Conservation (phyloP, 2,888 invertebrate genomes). For the Limnephilus auricula region DNA sequence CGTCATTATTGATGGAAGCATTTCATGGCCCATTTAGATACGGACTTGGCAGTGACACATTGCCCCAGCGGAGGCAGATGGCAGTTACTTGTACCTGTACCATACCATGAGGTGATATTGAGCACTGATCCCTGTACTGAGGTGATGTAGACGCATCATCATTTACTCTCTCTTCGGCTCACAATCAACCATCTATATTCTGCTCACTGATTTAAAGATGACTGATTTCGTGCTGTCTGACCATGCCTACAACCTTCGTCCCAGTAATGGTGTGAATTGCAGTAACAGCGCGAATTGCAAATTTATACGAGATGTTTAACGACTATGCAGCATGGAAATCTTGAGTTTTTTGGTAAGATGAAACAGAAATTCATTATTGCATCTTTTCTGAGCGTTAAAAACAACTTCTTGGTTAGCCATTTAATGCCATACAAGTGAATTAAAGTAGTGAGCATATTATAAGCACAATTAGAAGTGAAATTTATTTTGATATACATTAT, state of each 20-base stretch:
- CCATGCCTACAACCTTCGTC: not conserved
- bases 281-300: not conserved
- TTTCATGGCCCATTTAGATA: slow-evolving; percentile 78
- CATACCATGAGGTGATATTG: not conserved
- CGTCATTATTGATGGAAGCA: slow-evolving; percentile 77
- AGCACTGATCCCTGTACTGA: not conserved
- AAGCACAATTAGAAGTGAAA: not conserved
- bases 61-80: slow-evolving; percentile 39
- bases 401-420: not conserved
- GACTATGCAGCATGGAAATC: too few species aligned
- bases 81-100: slow-evolving; percentile 11
- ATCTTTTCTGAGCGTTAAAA: not conserved
- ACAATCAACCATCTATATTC: not conserved
- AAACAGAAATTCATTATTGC: not conserved
- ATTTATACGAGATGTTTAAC: not conserved
- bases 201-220: not conserved
- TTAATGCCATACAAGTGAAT: not conserved
- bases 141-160: not conserved
- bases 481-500: not conserved
- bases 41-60: slow-evolving; percentile 47
- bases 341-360: not conserved
- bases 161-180: not conserved
- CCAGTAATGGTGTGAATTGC: not conserved
- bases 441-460: not conserved
- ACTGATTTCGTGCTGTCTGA: not conserved